Evolutionary conservation across 2,113 vertebrate genomes (phyloP).

Genomic region (Psephotus haematonotus): DNA sequence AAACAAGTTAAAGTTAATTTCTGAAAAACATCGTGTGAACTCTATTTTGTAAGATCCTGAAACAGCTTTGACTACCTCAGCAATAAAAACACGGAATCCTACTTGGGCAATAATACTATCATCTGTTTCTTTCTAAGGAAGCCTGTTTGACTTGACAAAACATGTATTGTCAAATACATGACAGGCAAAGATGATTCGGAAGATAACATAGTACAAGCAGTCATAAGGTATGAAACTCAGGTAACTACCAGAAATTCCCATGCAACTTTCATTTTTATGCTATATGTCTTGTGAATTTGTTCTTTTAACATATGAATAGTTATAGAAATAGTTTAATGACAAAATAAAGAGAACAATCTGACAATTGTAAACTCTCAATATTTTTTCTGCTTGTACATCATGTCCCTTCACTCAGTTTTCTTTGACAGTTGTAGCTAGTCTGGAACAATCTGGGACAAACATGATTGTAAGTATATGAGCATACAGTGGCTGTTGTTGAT

Average conservation of each 20-base stretch:
- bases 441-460: background rate
- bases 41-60: background rate
- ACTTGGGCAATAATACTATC: background rate
- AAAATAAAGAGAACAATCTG: background rate
- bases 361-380: background rate
- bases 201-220: background rate
- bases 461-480: background rate
- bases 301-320: background rate
- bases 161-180: background rate
- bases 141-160: slow-evolving; percentile 5
- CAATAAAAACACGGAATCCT: background rate
- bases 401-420: background rate
- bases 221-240: background rate
- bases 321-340: background rate
- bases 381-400: background rate
- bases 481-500: background rate
- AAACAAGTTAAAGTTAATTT: slow-evolving; percentile 1
- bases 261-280: background rate
- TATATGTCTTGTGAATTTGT: background rate
- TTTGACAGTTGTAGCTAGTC: background rate
- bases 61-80: background rate
- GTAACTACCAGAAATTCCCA: background rate
- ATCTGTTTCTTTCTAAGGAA: slow-evolving; percentile 5
- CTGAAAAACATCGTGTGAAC: background rate
- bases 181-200: background rate